phyloP scores from a whole-genome alignment of 2,888 invertebrate species.

The Hydroisotoma schaefferi region DNA sequence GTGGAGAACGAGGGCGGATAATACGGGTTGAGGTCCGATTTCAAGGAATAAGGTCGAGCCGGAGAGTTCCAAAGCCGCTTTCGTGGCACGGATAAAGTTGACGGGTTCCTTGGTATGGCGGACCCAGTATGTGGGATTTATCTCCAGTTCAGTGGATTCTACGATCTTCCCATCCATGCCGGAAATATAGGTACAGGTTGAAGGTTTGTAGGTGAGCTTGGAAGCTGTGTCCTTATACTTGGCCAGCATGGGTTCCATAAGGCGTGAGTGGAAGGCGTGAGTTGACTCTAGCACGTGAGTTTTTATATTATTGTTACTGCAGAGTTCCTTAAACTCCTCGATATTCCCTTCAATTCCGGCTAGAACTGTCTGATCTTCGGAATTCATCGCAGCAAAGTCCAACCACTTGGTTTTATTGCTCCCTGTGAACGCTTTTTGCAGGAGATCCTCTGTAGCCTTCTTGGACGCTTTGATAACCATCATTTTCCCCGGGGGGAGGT shows the following conservation, averaged over 20 bases:
- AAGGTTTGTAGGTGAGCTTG: neutral
- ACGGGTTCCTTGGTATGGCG: slow-evolving; percentile 33
- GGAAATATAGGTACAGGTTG: slow-evolving; percentile 24
- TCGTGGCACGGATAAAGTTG: slow-evolving; percentile 22
- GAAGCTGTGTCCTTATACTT: slow-evolving; percentile 23
- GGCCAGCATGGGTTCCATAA: slow-evolving; percentile 35
- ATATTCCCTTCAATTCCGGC: slow-evolving; percentile 21
- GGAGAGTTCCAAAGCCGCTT: slow-evolving; percentile 22
- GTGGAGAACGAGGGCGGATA: slow-evolving; percentile 29
- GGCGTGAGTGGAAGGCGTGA: slow-evolving; percentile 37
- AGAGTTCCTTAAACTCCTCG: slow-evolving; percentile 15
- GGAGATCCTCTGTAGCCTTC: neutral
- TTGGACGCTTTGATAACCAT: neutral
- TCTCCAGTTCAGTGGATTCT: neutral
- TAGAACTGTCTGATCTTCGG: slow-evolving; percentile 28
- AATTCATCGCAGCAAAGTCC: slow-evolving; percentile 38
- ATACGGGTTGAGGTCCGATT: slow-evolving; percentile 36
- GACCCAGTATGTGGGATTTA: slow-evolving; percentile 27
- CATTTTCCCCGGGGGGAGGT: slow-evolving; percentile 21
- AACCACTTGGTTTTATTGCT: slow-evolving; percentile 4
- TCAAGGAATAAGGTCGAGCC: slow-evolving; percentile 31
- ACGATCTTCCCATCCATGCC: slow-evolving; percentile 25
- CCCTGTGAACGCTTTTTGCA: neutral
- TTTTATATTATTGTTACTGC: slow-evolving; percentile 20
- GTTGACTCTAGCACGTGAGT: slow-evolving; percentile 21